Base-by-base conservation (phyloP, 2,888 invertebrate species). In the Acanthoscelides obtectus region DNA sequence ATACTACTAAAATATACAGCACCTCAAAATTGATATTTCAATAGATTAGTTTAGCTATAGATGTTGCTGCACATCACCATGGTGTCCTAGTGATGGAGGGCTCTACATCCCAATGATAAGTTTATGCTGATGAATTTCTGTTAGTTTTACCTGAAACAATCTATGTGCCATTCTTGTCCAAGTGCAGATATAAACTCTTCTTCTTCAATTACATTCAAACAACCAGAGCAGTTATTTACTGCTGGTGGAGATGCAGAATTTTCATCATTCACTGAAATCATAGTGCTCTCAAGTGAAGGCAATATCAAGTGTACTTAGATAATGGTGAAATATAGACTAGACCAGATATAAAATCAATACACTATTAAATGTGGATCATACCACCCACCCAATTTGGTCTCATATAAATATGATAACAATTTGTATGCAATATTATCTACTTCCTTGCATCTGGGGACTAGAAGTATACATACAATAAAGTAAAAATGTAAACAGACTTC, bases 81-180 rank as follows among this genome's bases (percentile, higher is more conserved):
- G n/a, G n/a, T n/a, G n/a, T n/a, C n/a, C n/a, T n/a, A n/a, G n/a
- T n/a, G n/a, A n/a, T n/a, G n/a, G n/a, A n/a, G n/a, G n/a, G n/a
- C n/a, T n/a, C n/a, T n/a, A n/a, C n/a, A n/a, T n/a, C n/a, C n/a
- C n/a, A n/a, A n/a, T n/a, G n/a, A n/a, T n/a, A n/a, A n/a, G n/a
- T n/a, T n/a, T n/a, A n/a, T n/a, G n/a, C n/a, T n/a, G n/a, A n/a
- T n/a, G n/a, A n/a, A n/a, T n/a, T n/a, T n/a, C n/a, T n/a, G n/a
- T n/a, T n/a, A 17, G 17, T 45, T 20, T 67, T 86, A 93, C 93
- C 93, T 89, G 85, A 96, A 96, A 83, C 96, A 96, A 83, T 95
- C 95, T 84, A 91, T 90, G 84, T 96, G 96, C 95, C 95, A 96
- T 84, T 94, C 93, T 83, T 94, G 94, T 75, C 90, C 92, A 76